Evolutionary conservation across 2,888 invertebrate species (phyloP).

Genomic region (Galerucella pusilla): DNA sequence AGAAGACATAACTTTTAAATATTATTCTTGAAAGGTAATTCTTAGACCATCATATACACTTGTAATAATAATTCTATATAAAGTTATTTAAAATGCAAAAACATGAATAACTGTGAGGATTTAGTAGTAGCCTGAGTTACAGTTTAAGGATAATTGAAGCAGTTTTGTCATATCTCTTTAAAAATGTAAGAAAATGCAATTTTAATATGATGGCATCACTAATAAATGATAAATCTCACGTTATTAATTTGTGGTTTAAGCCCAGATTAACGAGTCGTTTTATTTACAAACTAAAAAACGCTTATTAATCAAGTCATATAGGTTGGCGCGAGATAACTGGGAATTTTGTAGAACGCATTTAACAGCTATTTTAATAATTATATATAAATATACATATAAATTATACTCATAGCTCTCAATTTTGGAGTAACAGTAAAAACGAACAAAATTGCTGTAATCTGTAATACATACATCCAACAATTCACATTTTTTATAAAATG

Average conservation of each 20-base stretch:
- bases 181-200: background rate
- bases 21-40: too few relatives aligned
- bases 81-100: too few relatives aligned
- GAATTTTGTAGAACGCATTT: background rate
- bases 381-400: too few relatives aligned
- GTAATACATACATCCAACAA: background rate
- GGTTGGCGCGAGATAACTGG: background rate
- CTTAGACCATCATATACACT: too few relatives aligned
- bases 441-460: background rate
- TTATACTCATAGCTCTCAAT: background rate
- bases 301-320: background rate
- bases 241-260: background rate
- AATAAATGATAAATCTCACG: background rate
- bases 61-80: too few relatives aligned
- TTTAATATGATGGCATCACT: background rate
- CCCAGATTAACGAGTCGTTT: background rate
- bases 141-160: too few relatives aligned
- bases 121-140: too few relatives aligned
- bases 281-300: conserved; percentile 1
- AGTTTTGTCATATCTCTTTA: background rate
- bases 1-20: too few relatives aligned
- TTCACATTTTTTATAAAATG: background rate
- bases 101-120: too few relatives aligned
- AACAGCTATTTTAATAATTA: background rate
- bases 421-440: background rate